Base-by-base conservation (phyloP, 2,113 vertebrate species). In the Tenebrosternarchus preto region DNA sequence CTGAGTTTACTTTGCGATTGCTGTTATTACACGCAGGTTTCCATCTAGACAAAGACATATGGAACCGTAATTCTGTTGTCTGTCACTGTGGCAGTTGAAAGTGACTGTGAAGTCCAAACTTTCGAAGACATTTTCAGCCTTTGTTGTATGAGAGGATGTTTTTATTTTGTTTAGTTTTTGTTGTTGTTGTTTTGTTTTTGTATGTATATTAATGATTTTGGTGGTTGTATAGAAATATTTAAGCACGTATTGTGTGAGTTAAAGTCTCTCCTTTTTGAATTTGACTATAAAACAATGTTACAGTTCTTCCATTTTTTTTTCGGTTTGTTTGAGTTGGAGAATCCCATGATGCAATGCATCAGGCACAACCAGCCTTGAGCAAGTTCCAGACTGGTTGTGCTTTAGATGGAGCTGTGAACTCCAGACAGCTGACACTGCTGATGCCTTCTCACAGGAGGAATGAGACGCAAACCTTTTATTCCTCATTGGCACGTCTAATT, bases 401-500 rank as follows among this genome's bases (percentile, higher is more conserved):
- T 19, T 22, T 8, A 63, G 63, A 33, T 29, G 39, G 22, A 43
- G 43, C 24, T 57, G 22, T 68, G 29, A 67, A 15, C 39, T 85
- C 82, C 57, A 76, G 59, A 46, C 43, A 72, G 43, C 55, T 39
- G 50, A 72, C 27, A 33, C 39, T 55, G 50, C 77, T 22, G 24
- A 64, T 68, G 50, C 53, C 61, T 59, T 64, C 70, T 29, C 72
- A 46, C 50, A 24, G 19, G 50, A 57, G 71, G 64, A 59, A 59
- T 68, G 55, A 73, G 74, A 82, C 67, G 73, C 71, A 76, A 33
- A 64, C n/a, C 60, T 39, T 73, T 72, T 70, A 39, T 36, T 69
- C 77, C 76, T 81, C 77, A 73, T 79, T 82, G 81, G 66, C 76
- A 82, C 83, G 64, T 73, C 85, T 90, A 87, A 89, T 89, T 83